Conservation (phyloP, 2,888 invertebrate species). For the Argyra leucocephala region DNA sequence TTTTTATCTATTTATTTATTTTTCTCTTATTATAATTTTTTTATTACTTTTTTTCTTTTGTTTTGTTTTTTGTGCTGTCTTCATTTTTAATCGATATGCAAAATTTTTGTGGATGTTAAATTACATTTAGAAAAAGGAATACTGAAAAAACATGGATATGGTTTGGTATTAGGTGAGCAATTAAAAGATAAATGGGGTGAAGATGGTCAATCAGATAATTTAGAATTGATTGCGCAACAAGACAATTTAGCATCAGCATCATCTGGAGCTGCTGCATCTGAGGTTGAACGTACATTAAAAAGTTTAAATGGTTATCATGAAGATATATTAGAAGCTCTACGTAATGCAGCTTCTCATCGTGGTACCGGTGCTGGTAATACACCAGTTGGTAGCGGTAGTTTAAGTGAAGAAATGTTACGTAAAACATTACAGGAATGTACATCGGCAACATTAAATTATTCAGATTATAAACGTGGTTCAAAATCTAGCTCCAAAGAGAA, state of each 20-base stretch:
- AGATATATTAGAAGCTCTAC: constrained; percentile 79
- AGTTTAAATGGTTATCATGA: constrained; percentile 87
- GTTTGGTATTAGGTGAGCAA: constrained; percentile 61
- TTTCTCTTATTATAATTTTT: neutral
- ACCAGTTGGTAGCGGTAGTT: constrained; percentile 55
- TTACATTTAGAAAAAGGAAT: constrained; percentile 70
- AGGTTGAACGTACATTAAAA: constrained; percentile 78
- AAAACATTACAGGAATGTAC: constrained; percentile 57
- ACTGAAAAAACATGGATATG: constrained; percentile 74
- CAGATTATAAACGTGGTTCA: constrained; percentile 54
- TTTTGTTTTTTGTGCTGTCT: neutral
- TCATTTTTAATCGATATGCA: too few relatives aligned
- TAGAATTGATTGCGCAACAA: constrained; percentile 57
- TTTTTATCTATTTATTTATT: neutral
- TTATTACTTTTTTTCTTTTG: neutral
- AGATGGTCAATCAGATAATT: constrained; percentile 61
- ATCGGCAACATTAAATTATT: constrained; percentile 45
- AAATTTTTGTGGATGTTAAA: too few relatives aligned
- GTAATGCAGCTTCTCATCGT: constrained; percentile 68
- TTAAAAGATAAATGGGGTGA: constrained; percentile 68
- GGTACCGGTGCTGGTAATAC: constrained; percentile 51
- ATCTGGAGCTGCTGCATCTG: constrained; percentile 54
- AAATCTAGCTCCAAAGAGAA: constrained; percentile 60
- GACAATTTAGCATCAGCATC: constrained; percentile 55
- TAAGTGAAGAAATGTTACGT: constrained; percentile 59